Evolutionary conservation across 2,888 invertebrate genomes (phyloP).

Genomic region (Buathra laborator): DNA sequence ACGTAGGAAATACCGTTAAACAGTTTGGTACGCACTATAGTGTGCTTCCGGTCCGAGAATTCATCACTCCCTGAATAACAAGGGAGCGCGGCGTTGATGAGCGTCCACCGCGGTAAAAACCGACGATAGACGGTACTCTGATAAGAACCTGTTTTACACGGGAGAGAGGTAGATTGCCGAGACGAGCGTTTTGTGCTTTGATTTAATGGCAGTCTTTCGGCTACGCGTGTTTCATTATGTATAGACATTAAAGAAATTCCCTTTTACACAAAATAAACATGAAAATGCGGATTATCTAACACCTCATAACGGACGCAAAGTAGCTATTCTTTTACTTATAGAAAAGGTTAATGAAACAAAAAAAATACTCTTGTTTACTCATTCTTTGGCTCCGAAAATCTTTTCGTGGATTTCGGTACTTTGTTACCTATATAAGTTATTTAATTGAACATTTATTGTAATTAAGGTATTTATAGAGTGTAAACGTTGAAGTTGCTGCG

Average conservation of each 20-base stretch:
- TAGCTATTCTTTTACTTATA: too few species aligned
- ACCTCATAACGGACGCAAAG: too few species aligned
- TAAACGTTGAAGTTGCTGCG: too few species aligned
- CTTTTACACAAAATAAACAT: not conserved
- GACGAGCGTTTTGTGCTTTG: not conserved
- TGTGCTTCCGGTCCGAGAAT: constrained; percentile 50
- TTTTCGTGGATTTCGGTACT: too few species aligned
- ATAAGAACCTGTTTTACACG: constrained; percentile 26
- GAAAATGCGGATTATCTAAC: not conserved
- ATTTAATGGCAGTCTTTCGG: constrained; percentile 2
- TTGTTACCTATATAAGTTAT: too few species aligned
- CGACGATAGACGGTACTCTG: constrained; percentile 13
- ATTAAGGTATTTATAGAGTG: too few species aligned
- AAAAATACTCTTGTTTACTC: too few species aligned
- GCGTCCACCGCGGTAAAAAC: constrained; percentile 12
- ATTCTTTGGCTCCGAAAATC: too few species aligned
- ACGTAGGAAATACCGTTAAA: constrained; percentile 47
- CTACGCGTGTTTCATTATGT: not conserved
- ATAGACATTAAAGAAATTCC: not conserved
- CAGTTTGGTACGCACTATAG: constrained; percentile 46
- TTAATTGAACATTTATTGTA: too few species aligned
- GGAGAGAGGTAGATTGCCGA: not conserved
- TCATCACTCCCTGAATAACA: constrained; percentile 23
- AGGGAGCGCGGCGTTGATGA: constrained; percentile 37
- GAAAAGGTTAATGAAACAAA: too few species aligned